phyloP scores from a whole-genome alignment of 2,113 vertebrate genomes.

The Hyperopisus bebe region DNA sequence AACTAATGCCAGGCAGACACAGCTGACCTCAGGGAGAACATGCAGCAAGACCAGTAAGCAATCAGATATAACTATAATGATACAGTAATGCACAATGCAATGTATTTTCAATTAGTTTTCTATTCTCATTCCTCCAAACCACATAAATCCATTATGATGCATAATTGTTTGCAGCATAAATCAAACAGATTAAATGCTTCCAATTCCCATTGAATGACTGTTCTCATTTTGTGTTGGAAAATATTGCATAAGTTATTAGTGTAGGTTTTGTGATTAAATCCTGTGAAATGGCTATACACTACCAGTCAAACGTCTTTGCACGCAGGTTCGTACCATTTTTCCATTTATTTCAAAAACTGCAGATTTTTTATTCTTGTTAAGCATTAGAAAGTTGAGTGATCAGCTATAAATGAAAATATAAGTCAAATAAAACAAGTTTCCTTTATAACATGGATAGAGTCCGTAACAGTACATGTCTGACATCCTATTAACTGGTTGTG shows the following conservation, averaged over 20 bases:
- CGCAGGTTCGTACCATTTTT: too few relatives aligned
- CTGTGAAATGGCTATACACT: neutral
- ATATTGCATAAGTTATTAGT: neutral
- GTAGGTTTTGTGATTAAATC: neutral
- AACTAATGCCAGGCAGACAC: neutral
- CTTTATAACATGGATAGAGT: too few relatives aligned
- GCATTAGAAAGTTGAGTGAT: too few relatives aligned
- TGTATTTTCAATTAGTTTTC: neutral
- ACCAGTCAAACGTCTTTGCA: too few relatives aligned
- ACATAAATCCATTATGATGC: neutral
- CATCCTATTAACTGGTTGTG: too few relatives aligned
- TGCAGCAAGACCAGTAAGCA: neutral
- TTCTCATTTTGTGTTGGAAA: neutral
- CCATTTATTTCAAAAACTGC: too few relatives aligned
- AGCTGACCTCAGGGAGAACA: neutral
- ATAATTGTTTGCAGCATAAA: neutral
- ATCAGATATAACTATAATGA: neutral
- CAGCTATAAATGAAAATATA: too few relatives aligned
- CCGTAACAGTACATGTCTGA: too few relatives aligned
- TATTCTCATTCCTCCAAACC: neutral
- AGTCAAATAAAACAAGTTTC: too few relatives aligned
- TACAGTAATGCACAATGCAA: neutral
- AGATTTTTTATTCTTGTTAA: too few relatives aligned
- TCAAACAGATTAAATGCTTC: neutral
- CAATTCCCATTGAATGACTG: neutral